phyloP scores from a whole-genome alignment of 2,888 invertebrate species.

The Coecobrya sp. region DNA sequence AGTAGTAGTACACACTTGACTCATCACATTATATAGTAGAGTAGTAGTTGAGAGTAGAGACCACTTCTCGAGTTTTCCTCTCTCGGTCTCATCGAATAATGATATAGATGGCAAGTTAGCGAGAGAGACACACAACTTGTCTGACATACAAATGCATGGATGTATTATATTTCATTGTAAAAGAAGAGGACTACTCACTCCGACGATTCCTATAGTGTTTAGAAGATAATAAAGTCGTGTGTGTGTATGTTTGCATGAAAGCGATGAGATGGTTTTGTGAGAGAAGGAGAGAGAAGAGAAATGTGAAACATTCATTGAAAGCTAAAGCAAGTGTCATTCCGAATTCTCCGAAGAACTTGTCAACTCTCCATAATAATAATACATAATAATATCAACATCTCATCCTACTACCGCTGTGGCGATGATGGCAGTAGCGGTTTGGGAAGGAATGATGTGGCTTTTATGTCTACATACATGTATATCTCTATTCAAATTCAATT shows the following conservation, averaged over 20 bases:
- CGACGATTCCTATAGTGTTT: background rate
- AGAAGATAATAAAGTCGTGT: constrained; percentile 30
- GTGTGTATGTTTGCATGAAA: background rate
- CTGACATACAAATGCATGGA: background rate
- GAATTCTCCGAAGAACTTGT: constrained; percentile 55
- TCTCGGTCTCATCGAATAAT: background rate
- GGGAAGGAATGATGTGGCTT: background rate
- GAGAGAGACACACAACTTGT: background rate
- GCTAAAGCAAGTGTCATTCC: constrained; percentile 45
- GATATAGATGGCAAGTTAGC: background rate
- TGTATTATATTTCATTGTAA: background rate
- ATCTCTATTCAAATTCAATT: background rate
- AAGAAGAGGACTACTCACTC: background rate
- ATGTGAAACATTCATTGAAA: constrained; percentile 33
- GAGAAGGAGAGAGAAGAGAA: background rate
- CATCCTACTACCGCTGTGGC: background rate
- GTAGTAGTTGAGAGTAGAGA: background rate
- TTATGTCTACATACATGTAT: background rate
- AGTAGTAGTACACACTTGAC: background rate
- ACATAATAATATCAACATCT: background rate
- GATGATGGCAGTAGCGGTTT: constrained; percentile 8
- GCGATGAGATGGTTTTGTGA: background rate
- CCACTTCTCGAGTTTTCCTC: background rate
- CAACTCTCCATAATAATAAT: constrained; percentile 49
- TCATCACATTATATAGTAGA: background rate